These are phyloP conservation scores for Ciona savignyi DNA, from an alignment of 23 tunicate species.

Conservation along the genomic window DNA sequence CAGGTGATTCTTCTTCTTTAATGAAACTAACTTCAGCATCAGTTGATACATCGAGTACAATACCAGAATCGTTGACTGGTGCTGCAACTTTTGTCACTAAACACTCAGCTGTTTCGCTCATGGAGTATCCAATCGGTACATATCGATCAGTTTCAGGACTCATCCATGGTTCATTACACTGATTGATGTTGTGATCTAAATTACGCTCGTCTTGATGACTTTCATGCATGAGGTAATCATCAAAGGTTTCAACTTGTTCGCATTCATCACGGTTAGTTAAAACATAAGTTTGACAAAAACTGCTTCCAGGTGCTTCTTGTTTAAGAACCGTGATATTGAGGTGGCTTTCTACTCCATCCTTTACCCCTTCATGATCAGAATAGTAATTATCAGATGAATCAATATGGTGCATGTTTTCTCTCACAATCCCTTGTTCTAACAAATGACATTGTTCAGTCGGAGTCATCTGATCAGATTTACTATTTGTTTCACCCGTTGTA, in stretches of 20 bases:
- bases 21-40: background rate
- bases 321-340: no score
- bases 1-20: background rate
- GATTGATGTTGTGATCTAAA: background rate
- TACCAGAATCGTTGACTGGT: background rate
- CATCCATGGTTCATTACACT: background rate
- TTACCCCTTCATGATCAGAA: background rate
- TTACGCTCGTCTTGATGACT: background rate
- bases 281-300: background rate
- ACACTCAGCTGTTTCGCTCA: background rate
- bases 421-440: no score
- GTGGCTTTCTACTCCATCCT: background rate
- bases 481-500: no score
- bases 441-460: no score
- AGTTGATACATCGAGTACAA: background rate
- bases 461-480: no score
- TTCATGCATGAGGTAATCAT: background rate
- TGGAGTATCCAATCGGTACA: background rate
- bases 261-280: background rate
- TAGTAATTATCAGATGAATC: no score
- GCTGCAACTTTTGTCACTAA: background rate
- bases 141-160: background rate
- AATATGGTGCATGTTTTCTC: no score
- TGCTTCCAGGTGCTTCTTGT: background rate
- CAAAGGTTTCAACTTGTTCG: background rate